Base-by-base conservation (phyloP, 2,113 vertebrate genomes). In the Tichodroma muraria region DNA sequence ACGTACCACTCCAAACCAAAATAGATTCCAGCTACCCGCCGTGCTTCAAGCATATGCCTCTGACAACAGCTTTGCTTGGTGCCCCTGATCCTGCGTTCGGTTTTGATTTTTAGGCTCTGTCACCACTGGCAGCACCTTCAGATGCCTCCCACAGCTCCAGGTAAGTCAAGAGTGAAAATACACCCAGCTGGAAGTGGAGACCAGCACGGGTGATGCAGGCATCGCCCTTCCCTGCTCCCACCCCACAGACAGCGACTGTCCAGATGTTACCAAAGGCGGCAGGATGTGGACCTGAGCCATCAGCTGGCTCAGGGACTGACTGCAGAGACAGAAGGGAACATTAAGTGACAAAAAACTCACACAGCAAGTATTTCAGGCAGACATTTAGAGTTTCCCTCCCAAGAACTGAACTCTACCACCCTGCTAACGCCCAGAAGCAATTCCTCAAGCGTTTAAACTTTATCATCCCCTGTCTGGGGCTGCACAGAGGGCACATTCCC, bases 41-140 rank as follows among this genome's bases (percentile, higher is more conserved):
- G 8, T 37, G 78, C 68, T 27, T 23, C 95, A n/a, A 89, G 86
- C 94, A 88, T 89, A 93, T 85, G 91, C 76, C 83, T 94, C 90
- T 28, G 76, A 44, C 38, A 71, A 52, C 83, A 83, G 89, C 76
- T 70, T 66, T 0, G 1, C 44, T 66, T 14, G 18, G 71, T 40
- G 80, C 44, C 81, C 60, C 68, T 44, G 38, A 68, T 47, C 69
- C 76, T 6, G 10, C 10, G 10, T 31, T 2, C 85, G 66, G n/a
- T 56, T 80, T 83, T n/a, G 72, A 59, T 80, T 88, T 88, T 71
- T 40, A 66, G 56, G 85, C 44, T 72, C 71, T 47, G 33, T 45
- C 72, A 63, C 42, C 79, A n/a, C 0, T 3, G 5, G 18, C 30
- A 80, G 66, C 38, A 68, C 35, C 64, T 47, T 59, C 82, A 50